Evolutionary conservation across 2,888 invertebrate species (phyloP).

Genomic region (Tipula vernalis): DNA sequence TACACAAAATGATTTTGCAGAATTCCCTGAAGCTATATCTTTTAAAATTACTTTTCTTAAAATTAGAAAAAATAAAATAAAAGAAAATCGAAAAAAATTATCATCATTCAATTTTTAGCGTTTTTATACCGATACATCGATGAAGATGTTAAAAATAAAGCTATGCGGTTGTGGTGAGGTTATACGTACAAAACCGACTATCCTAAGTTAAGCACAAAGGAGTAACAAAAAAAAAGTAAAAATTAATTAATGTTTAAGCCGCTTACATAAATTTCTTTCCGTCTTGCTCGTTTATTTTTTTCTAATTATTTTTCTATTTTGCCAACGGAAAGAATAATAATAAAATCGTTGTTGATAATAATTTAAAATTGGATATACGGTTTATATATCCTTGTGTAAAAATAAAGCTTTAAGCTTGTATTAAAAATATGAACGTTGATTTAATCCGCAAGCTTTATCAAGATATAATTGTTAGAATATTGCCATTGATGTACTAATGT

Average conservation of each 20-base stretch:
- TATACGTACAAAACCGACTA: neutral
- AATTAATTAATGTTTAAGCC: neutral
- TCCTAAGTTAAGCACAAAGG: neutral
- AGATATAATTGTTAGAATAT: no score
- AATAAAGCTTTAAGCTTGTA: no score
- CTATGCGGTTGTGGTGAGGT: neutral
- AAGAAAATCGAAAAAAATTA: neutral
- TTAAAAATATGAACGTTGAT: no score
- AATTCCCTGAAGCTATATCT: neutral
- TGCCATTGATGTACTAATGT: no score
- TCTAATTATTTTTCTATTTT: neutral
- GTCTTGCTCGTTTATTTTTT: neutral
- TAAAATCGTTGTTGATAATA: no score
- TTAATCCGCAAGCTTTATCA: no score
- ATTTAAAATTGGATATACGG: no score
- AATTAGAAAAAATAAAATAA: neutral
- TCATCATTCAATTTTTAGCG: neutral
- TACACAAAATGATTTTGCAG: neutral
- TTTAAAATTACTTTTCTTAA: neutral
- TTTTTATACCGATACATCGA: neutral
- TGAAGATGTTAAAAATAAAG: neutral
- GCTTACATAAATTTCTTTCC: neutral
- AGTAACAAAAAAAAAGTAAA: neutral
- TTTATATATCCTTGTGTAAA: no score
- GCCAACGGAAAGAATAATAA: neutral